Evolutionary conservation across 2,888 invertebrate genomes (phyloP).

Genomic region (Eilema caniola): DNA sequence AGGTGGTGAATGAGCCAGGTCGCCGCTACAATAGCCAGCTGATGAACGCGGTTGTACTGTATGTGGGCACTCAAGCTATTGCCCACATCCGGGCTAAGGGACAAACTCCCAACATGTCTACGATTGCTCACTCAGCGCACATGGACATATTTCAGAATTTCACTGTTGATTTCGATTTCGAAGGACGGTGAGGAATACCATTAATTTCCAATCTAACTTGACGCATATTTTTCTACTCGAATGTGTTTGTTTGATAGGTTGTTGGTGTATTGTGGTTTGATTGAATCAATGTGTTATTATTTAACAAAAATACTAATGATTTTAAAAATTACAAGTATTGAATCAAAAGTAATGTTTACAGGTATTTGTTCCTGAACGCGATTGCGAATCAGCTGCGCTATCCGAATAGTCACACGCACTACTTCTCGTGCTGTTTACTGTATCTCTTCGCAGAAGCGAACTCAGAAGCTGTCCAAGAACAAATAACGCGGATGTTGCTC

Average conservation of each 20-base stretch:
- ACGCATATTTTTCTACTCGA: not conserved
- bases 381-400: conserved; percentile 99
- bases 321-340: not conserved
- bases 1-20: conserved; percentile 94
- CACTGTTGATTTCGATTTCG: conserved; percentile 98
- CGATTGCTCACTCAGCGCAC: conserved; percentile 99
- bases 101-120: conserved; percentile 97
- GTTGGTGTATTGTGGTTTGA: too few relatives aligned
- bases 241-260: not conserved
- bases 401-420: conserved; percentile 99
- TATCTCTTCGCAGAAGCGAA: conserved; percentile 99
- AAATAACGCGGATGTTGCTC: conserved; percentile 97
- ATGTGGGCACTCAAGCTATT: conserved; percentile 99
- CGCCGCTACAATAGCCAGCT: conserved; percentile 97
- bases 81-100: conserved; percentile 96
- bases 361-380: conserved; percentile 98
- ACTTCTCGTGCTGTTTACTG: conserved; percentile 98
- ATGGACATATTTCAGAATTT: conserved; percentile 99
- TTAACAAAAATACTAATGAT: too few relatives aligned
- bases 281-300: too few relatives aligned
- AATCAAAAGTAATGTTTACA: conserved; percentile 53
- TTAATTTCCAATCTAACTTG: not conserved
- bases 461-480: conserved; percentile 98
- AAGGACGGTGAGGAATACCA: conserved; percentile 88
- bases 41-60: conserved; percentile 98